Base-by-base conservation (phyloP, 2,797 vertebrate genomes). In the Garrulus glandarius region DNA sequence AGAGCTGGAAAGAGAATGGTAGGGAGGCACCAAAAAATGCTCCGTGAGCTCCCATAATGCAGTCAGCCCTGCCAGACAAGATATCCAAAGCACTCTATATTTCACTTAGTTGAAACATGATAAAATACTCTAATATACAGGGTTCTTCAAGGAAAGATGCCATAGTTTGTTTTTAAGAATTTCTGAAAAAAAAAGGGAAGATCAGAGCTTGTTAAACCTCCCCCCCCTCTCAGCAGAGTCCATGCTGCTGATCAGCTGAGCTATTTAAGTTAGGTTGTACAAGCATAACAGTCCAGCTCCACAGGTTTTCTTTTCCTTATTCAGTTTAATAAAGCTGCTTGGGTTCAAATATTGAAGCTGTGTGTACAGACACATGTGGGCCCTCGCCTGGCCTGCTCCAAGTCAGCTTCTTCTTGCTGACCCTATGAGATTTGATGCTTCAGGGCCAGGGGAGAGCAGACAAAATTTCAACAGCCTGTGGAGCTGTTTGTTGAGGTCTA, bases 401-500 rank as follows among this genome's bases (percentile, higher is more conserved):
- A 82, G 50, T 75, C 65, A 69, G 50, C 20, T 86, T 82, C 44
- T 69, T 84, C 63, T 75, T 68, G 23, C 43, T 75, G 69, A 60
- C 71, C 60, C 68, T 85, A 20, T 0, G 3, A 67, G 55, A 65
- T 22, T 74, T 32, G 46, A 57, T 89, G 79, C 72, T 83, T 65
- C 70, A 69, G 53, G 65, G 75, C 85, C 43, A 89, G 47, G 10
- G 21, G 50, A 71, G 57, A 81, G 50, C 57, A 72, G 77, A 69
- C 26, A 78, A 94, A 87, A 80, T 68, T 72, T 78, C 5, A 13
- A 26, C 56, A 92, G 82, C 46, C 61, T 50, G 43, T 72, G 43
- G 46, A 95, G 61, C 61, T 93, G 39, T 64, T 86, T 94, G 69
- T 89, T 88, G 76, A 84, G 72, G 57, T 92, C 79, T 84, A 57